Evolutionary conservation across 2,888 invertebrate genomes (phyloP), one percentile per base, ranked within the genome.

Genomic region (Ganaspis brasiliensis): DNA sequence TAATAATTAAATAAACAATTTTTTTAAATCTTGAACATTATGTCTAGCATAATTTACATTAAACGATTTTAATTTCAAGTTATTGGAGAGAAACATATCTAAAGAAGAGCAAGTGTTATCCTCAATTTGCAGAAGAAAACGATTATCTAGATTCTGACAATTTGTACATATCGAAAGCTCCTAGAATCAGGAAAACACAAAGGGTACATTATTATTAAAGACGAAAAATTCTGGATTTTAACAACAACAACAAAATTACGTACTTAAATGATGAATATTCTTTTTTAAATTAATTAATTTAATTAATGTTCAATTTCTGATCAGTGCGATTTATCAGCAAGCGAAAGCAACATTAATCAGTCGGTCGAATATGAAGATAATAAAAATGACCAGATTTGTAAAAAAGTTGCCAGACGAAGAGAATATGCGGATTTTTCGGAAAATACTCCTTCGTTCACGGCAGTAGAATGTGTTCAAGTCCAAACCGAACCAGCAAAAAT

Each of bases 281-380:
- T n/a, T 37, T 12, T 21, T 49, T 70, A 75, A 70, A 26, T 26
- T 6, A 10, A 52, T 52, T 52, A 37, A 49, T 16, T 52, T 67
- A 35, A 24, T 67, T 21, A 26, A 52, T 52, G 1, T 12, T 14
- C 72, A 82, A 57, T 79, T n/a, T n/a, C n/a, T n/a, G n/a, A n/a
- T 55, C 81, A 77, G 73, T 78, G 77, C 49, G 81, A 87, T 61
- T 70, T 83, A 35, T 82, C 83, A 52, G 89, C 89, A 37, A 89
- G 89, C 74, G 72, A 88, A 16, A 90, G 89, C 67, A 82, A 78
- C 59, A 19, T 85, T 26, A 81, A 71, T 45, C 70, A 79, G 52
- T 72, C 78, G 12, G 24, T 79, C 16, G 61, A 80, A 61, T 71
- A 73, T 16, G 73, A 40, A 9, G 79, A 81, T 0, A 57, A 74